Evolutionary conservation across 2,888 invertebrate species (phyloP), one percentile per base, ranked within the genome.

Genomic region (Trachelus tabidus): DNA sequence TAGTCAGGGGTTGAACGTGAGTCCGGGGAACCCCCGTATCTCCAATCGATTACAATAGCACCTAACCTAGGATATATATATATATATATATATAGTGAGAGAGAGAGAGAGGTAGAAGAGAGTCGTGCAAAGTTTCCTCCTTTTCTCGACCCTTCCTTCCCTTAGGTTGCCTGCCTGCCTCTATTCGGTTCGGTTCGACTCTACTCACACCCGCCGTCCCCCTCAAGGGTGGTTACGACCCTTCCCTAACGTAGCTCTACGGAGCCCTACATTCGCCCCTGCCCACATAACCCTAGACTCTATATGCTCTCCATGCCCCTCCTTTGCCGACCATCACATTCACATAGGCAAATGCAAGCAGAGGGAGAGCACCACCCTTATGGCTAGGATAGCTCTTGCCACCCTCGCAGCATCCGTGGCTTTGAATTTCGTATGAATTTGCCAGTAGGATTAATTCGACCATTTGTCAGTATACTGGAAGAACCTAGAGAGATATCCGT

Each of bases 31-130:
- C 86, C 85, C 87, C 86, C 86, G 85, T 87, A 86, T 87, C 87
- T 85, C 85, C 88, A 87, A 88, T 87, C 88, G 88, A 88, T 87
- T 88, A 88, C 87, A 88, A 88, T 87, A 86, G 87, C 88, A 88
- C 88, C 88, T 87, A 87, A 86, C 85, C 85, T 84, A 83, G 85
- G 85, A 85, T 84, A 84, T 83, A 81, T 83, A 81, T 23, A 56
- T 56, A 56, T 56, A 56, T 56, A 23, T 23, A 56, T 9, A 40
- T 15, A 40, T 15, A 31, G 31, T 31, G 0, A 81, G 81, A 84
- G 82, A 84, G 84, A 84, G 81, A 23, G 40, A 40, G 23, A 84
- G 83, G 81, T 83, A 81, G 82, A 83, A 84, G 84, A 84, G 84
- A 84, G 82, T 78, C 84, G 84, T 83, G 81, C 83, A 83, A 84